Evolutionary conservation across 30 jellyfish, hydroid and myxozoan genomes (phyloP).

Genomic region (Turritopsis dohrnii): DNA sequence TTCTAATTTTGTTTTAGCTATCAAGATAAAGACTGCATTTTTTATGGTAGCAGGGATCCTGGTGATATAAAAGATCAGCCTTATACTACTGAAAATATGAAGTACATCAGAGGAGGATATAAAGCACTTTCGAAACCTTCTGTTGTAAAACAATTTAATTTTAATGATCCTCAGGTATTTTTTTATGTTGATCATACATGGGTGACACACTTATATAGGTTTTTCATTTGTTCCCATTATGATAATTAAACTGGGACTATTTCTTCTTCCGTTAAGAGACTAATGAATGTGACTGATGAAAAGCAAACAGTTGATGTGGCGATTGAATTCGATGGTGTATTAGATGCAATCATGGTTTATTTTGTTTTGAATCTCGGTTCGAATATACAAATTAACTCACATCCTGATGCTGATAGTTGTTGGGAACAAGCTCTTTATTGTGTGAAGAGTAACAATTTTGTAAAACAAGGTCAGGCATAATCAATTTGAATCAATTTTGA

Average conservation of each 20-base stretch:
- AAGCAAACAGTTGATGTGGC: constrained; percentile 21
- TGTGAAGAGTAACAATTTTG: not conserved
- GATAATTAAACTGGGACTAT: too few relatives aligned
- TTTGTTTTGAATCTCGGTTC: constrained; percentile 60
- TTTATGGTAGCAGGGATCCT: constrained; percentile 55
- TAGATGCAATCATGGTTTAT: constrained; percentile 65
- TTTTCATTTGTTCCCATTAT: too few relatives aligned
- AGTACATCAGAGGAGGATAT: constrained; percentile 43
- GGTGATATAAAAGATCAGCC: constrained; percentile 70
- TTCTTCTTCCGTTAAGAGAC: constrained; percentile 10
- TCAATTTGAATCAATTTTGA: too few relatives aligned
- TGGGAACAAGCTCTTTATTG: constrained; percentile 87
- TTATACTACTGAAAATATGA: constrained; percentile 62
- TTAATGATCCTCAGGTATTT: constrained; percentile 42
- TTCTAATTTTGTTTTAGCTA: not conserved
- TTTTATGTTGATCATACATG: not conserved
- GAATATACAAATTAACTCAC: constrained; percentile 18
- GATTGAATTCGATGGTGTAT: constrained; percentile 28
- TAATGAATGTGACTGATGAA: not conserved
- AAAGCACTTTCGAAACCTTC: constrained; percentile 30
- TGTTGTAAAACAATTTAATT: constrained; percentile 1
- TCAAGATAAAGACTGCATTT: constrained; percentile 8
- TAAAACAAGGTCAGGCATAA: not conserved
- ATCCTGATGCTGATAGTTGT: constrained; percentile 62
- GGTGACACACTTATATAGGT: not conserved